Base-by-base conservation (phyloP, 2,797 vertebrate species). In the Gila robusta region DNA sequence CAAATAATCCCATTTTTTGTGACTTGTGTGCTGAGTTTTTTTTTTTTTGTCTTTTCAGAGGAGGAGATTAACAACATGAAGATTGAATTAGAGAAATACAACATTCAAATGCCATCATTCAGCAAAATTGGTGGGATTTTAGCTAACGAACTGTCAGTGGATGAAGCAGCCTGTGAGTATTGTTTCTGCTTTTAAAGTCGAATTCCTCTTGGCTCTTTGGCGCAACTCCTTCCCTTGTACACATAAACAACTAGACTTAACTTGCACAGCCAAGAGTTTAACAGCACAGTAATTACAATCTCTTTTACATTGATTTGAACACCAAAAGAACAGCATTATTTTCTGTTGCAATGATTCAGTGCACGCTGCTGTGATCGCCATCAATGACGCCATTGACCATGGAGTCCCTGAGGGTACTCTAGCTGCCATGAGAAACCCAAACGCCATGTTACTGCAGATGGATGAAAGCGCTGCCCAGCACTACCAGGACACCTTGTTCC, bases 21-120 rank as follows among this genome's bases (percentile, higher is more conserved):
- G 26, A 35, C 28, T 81, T 49, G 28, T 19, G 23, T 79, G 14
- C 21, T 79, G 74, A 41, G 54, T 82, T 35, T 16, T 2, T 72
- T 44, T 44, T 67, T 35, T 71, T 35, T 71, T 85, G 8, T 64
- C 21, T 85, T 79, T 81, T 37, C 92, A 99, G 98, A 99, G 95
- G 98, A 99, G 92, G 98, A 99, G 92, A 99, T 99, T 91, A 97
- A 98, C 94, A 98, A 98, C 94, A 99, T 99, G 98, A 97, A 98
- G 94, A 97, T 95, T 3, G 98, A 99, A 91, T 94, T 99, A 92
- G 98, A 99, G 88, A 99, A 99, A 91, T 99, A 99, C 21, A 98
- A 98, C 47, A 99, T 99, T 94, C 98, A 99, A 95, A 99, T 99
- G 98, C 98, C 98, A 1, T 97, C 98, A 87, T 99, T 99, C 93